Evolutionary conservation across 2,888 invertebrate genomes (phyloP).

Genomic region (Pseudanteris insignis): DNA sequence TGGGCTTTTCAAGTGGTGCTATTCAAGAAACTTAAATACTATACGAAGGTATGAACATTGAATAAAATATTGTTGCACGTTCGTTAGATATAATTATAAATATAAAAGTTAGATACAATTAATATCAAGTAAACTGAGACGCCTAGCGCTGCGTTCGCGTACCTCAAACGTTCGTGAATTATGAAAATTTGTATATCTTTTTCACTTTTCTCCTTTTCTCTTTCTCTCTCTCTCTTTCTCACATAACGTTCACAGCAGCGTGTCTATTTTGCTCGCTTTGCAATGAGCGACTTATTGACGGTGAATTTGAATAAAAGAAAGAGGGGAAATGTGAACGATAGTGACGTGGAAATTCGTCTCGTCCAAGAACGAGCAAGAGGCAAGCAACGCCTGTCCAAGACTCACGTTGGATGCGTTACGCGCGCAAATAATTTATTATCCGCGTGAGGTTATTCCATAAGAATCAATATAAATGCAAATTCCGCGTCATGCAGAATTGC

Average conservation of each 20-base stretch:
- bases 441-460: slow-evolving; percentile 33
- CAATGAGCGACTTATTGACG: not conserved
- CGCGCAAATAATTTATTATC: slow-evolving; percentile 41
- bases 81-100: too few relatives aligned
- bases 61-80: slow-evolving; percentile 29
- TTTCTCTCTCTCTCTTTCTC: slow-evolving; percentile 3
- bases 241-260: not conserved
- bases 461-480: slow-evolving; percentile 48
- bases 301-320: too few relatives aligned
- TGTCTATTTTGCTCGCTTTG: too few relatives aligned
- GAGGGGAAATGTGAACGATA: too few relatives aligned
- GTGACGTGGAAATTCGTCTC: too few relatives aligned
- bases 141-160: too few relatives aligned
- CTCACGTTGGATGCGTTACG: slow-evolving; percentile 12
- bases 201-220: too few relatives aligned
- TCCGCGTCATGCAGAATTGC: slow-evolving; percentile 28
- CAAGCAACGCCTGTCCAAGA: slow-evolving; percentile 9
- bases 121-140: too few relatives aligned
- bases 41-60: slow-evolving; percentile 34
- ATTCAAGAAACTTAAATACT: slow-evolving; percentile 29
- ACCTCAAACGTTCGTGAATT: too few relatives aligned
- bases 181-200: too few relatives aligned
- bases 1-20: slow-evolving; percentile 13
- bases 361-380: too few relatives aligned
- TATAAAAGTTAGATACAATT: too few relatives aligned